Conservation (phyloP, 1,140 invertebrate species). For the Megalonaias nervosa region DNA sequence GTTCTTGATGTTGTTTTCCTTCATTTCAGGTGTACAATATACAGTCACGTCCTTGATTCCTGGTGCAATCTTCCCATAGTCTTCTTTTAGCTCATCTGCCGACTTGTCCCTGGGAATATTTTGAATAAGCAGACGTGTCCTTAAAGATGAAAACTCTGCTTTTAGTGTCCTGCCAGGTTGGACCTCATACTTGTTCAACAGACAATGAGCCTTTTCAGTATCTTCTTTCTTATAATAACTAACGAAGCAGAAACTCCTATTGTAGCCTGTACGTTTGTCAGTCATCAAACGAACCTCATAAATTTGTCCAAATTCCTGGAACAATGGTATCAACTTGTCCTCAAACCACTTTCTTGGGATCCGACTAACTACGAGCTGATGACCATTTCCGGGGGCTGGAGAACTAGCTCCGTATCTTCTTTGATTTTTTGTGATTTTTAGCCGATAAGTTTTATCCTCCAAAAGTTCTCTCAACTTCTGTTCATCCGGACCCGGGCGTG, state of each 20-base stretch:
- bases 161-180: not conserved
- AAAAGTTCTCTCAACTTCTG: too few relatives aligned
- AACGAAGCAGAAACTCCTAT: slow-evolving; percentile 86
- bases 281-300: slow-evolving; percentile 86
- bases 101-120: too few relatives aligned
- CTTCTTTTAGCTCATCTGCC: too few relatives aligned
- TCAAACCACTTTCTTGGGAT: slow-evolving; percentile 84
- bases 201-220: slow-evolving; percentile 72
- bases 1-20: slow-evolving; percentile 77
- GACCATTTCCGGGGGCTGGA: slow-evolving; percentile 59
- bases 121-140: slow-evolving; percentile 12
- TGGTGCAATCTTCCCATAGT: slow-evolving; percentile 45
- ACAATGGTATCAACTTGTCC: slow-evolving; percentile 85
- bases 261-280: slow-evolving; percentile 85
- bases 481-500: too few relatives aligned
- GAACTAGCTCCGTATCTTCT: slow-evolving; percentile 73
- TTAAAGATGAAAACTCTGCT: slow-evolving; percentile 11
- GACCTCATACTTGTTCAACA: too few relatives aligned
- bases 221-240: slow-evolving; percentile 78
- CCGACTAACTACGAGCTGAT: slow-evolving; percentile 87
- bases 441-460: too few relatives aligned
- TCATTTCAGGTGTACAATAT: slow-evolving; percentile 73
- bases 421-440: slow-evolving; percentile 71
- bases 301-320: slow-evolving; percentile 76
- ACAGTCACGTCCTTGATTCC: slow-evolving; percentile 82